Percentiles rank a stretch among this genome's conserved stretches.
Evolutionary conservation across 2,888 invertebrate species (phyloP).

Genomic region (Dascillus cervinus): DNA sequence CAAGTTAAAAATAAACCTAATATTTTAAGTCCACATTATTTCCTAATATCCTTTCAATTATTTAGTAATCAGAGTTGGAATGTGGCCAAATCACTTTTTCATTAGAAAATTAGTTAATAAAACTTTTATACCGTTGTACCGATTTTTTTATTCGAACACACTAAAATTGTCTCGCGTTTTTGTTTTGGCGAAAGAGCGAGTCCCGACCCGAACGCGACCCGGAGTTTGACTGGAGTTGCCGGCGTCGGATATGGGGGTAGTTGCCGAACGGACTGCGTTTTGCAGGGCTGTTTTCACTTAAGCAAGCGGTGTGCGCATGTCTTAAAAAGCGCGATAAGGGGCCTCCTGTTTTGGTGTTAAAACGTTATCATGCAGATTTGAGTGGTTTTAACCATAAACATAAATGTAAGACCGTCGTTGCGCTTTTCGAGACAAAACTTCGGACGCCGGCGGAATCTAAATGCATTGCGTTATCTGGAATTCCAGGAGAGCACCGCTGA

Average conservation of each 20-base stretch:
- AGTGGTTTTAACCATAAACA: constrained; percentile 13
- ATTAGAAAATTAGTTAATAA: too few species aligned
- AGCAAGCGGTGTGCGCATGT: constrained; percentile 13
- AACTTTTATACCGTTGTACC: too few species aligned
- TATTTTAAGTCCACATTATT: too few species aligned
- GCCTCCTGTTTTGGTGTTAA: constrained; percentile 6
- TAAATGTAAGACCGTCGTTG: too few species aligned
- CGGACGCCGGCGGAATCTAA: constrained; percentile 10
- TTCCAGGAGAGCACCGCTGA: constrained; percentile 10
- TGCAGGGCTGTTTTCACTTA: constrained; percentile 19
- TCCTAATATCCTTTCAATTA: too few species aligned
- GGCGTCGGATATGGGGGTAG: too few species aligned
- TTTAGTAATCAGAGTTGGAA: too few species aligned
- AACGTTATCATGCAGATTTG: constrained; percentile 14
- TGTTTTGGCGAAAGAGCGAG: constrained; percentile 1
- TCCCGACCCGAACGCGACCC: constrained; percentile 10
- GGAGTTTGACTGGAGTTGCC: constrained; percentile 15
- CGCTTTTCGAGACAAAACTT: too few species aligned
- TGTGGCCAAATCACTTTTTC: too few species aligned
- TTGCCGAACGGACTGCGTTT: constrained; percentile 16
- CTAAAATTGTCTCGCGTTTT: not conserved
- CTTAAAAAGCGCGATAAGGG: constrained; percentile 12
- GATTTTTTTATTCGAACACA: not conserved
- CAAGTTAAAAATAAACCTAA: too few species aligned
- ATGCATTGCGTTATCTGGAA: constrained; percentile 12